Evolutionary conservation across 2,113 vertebrate genomes (phyloP), one percentile per base, ranked within the genome.

Genomic region (Notechis scutatus): DNA sequence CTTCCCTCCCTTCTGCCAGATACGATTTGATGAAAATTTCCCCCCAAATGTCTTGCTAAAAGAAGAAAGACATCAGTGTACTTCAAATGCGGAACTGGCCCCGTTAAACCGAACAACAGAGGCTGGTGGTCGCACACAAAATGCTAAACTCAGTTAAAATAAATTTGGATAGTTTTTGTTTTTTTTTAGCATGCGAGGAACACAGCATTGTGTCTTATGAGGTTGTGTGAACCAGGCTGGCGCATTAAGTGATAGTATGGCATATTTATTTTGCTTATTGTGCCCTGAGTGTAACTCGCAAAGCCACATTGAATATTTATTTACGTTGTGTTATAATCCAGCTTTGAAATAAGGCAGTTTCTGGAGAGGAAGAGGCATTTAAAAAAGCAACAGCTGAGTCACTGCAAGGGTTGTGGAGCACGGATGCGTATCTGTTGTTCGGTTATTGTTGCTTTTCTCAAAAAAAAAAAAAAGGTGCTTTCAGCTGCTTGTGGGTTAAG

Each of bases 401-500:
- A 23, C 9, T 9, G 8, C 45, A 47, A 47, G 21, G 85, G 11
- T 85, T 21, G 20, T 47, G 39, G 42, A 0, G 42, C 42, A 42
- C 1, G 12, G 10, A 26, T 18, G 56, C 15, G 39, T 90, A 0
- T 55, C 23, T 2, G 74, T 14, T 87, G 26, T 52, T 34, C 15
- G 8, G 6, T n/a, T n/a, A 8, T 24, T 11, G 23, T 50, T 91
- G 5, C 64, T 74, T 74, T 93, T 95, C 26, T 52, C 94, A 91
- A 29, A 81, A 50, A 9, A 88, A 24, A 81, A 50, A 50, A 91
- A 39, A 42, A n/a, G n/a, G 15, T 57, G 92, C 47, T 15, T 94
- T 93, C 88, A 90, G 89, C 39, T 88, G 91, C 23, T 90, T 94
- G 88, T 89, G 34, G 10, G 87, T 14, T 95, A 92, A 94, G 94